Base-by-base conservation (phyloP, 2,888 invertebrate genomes). In the Anorthoa munda region DNA sequence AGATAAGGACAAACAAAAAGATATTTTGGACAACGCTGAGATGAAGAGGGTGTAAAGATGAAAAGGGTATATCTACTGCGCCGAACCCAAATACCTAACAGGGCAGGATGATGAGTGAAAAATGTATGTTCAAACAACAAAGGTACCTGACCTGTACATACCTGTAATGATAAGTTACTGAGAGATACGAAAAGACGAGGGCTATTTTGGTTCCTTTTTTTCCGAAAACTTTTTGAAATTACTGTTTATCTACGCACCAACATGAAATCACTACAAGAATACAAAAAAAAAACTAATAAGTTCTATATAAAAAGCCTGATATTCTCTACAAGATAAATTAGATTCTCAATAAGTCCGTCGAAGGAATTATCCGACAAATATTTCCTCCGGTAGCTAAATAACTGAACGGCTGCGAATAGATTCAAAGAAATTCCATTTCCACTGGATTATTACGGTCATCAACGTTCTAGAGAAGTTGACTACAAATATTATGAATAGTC, bases 341-440 rank as follows among this genome's bases (percentile, higher is more conserved):
- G 65, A 79, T 79, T 79, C 79, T 48, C 46, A 58, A 72, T 67
- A 71, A 50, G 53, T 70, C 46, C 21, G 53, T 61, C 21, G 64
- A 67, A n/a, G 75, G 69, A 81, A 81, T 77, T 74, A 74, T 71
- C 65, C 72, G 23, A 68, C 55, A 75, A 79, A 86, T 77, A 86
- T 81, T 85, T 81, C 73, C 72, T 71, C 23, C 53, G 74, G 73
- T 72, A 84, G 81, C 72, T 83, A 77, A 84, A 81, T 86, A 85
- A 74, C 81, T 86, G 65, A 82, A 55, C 72, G 67, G 79, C 79
- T 73, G 63, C 77, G 65, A 85, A 86, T 86, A 84, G 79, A 80
- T 78, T 84, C 69, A 72, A 84, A 85, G 76, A 72, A 73, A 82
- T 82, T 78, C 78, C 78, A 77, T 86, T 84, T 72, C 72, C 2